Percentiles rank a stretch among this genome's conserved stretches.
Conservation (phyloP, 1,140 invertebrate genomes). For the Leptinotarsa undecemlineata region DNA sequence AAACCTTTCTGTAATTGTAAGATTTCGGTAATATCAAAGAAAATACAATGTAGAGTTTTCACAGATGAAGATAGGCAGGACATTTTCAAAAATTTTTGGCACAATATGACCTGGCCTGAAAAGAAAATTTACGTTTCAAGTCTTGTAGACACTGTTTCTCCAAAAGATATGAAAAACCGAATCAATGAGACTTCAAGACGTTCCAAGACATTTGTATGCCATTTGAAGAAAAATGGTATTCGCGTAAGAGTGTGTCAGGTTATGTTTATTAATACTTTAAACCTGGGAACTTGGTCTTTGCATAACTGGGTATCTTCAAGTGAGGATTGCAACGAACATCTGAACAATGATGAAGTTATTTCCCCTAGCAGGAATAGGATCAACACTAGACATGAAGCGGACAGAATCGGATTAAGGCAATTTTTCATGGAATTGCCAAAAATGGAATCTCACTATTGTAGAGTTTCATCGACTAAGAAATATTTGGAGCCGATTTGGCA, state of each 20-base stretch:
- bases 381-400: constrained; percentile 7
- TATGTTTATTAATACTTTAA: constrained; percentile 1
- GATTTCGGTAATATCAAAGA: neutral
- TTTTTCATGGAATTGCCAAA: constrained; percentile 7
- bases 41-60: neutral
- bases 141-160: neutral
- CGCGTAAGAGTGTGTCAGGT: neutral
- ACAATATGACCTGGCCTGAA: neutral
- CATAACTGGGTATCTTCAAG: neutral
- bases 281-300: neutral
- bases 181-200: neutral
- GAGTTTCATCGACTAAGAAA: neutral
- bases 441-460: constrained; percentile 22
- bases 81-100: constrained; percentile 9
- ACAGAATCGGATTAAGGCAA: neutral
- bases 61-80: neutral
- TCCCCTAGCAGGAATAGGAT: neutral
- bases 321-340: constrained; percentile 1
- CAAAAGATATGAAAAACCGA: neutral
- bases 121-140: constrained; percentile 6
- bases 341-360: neutral
- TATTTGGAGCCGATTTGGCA: constrained; percentile 21
- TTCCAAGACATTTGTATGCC: neutral
- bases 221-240: neutral
- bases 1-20: constrained; percentile 9